A percentile compares a stretch with the other conserved stretches of the same genome.
Evolutionary conservation across 2,888 invertebrate genomes (phyloP).

Genomic region (Rhamnusium bicolor): DNA sequence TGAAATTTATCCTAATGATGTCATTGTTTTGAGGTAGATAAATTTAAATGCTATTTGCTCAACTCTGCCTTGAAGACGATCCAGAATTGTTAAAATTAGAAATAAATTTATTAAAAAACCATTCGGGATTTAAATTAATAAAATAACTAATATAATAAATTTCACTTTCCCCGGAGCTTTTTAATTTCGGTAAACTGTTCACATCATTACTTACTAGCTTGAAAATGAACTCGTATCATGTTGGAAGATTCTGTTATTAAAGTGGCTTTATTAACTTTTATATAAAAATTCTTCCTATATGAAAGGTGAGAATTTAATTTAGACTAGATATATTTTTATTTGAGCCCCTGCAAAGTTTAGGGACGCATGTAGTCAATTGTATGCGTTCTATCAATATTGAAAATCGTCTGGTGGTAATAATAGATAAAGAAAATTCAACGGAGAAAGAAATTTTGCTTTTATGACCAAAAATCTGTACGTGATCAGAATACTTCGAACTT

Average conservation of each 20-base stretch:
- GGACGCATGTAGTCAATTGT: conserved; percentile 2
- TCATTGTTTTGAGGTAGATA: not conserved
- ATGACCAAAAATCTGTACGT: conserved; percentile 40
- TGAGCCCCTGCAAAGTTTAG: not conserved
- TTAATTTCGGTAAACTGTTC: not conserved
- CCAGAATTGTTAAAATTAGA: not conserved
- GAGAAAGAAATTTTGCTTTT: conserved; percentile 34
- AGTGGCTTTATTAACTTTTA: not conserved
- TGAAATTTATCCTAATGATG: not conserved
- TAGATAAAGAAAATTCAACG: conserved; percentile 40
- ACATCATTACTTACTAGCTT: not conserved
- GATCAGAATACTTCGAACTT: conserved; percentile 33
- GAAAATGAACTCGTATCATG: not conserved
- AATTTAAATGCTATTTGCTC: not conserved
- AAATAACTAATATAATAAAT: not conserved
- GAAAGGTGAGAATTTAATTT: not conserved
- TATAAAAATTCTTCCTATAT: not conserved
- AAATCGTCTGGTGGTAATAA: conserved; percentile 48
- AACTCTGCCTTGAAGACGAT: not conserved
- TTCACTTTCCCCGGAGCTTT: not conserved
- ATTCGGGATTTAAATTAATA: not conserved
- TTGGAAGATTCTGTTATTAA: not conserved
- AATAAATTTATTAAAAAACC: not conserved
- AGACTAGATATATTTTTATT: not conserved
- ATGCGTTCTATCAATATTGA: conserved; percentile 52